Evolutionary conservation across 92 coral and sea anemone genomes (phyloP).

Genomic region (Isaurus tuberculatus): DNA sequence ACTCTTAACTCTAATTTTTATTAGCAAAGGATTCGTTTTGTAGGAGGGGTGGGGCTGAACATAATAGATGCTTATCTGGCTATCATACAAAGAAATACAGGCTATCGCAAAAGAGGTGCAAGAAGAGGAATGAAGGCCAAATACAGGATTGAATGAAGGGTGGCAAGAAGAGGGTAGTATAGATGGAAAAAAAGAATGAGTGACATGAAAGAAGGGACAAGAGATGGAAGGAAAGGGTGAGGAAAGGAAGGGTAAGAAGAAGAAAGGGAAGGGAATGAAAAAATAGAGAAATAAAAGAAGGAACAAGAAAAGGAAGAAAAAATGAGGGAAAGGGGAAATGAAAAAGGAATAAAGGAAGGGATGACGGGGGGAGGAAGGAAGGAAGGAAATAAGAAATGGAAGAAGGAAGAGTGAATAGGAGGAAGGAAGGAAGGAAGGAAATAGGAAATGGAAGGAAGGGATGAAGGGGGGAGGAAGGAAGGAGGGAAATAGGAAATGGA

Average conservation of each 20-base stretch:
- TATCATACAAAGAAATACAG: too few relatives aligned
- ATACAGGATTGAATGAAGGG: background rate
- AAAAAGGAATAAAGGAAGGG: background rate
- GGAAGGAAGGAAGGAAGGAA: background rate
- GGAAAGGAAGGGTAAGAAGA: background rate
- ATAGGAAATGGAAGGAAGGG: background rate
- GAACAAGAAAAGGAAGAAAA: background rate
- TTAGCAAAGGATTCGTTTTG: too few relatives aligned
- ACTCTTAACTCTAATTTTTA: background rate
- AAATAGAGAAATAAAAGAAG: background rate
- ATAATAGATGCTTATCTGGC: too few relatives aligned
- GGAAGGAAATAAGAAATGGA: background rate
- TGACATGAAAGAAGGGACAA: background rate
- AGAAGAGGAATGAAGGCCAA: background rate
- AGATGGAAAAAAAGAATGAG: background rate
- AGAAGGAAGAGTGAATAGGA: background rate
- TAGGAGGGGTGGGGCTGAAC: too few relatives aligned
- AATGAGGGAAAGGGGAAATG: background rate
- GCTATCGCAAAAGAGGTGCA: too few relatives aligned
- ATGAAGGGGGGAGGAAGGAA: background rate
- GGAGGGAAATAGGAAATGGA: background rate
- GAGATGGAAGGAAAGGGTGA: background rate
- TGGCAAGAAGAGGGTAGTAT: background rate
- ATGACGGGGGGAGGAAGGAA: background rate
- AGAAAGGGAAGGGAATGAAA: background rate